Evolutionary conservation across 2,797 vertebrate species (phyloP).

Genomic region (Takifugu ocellatus): DNA sequence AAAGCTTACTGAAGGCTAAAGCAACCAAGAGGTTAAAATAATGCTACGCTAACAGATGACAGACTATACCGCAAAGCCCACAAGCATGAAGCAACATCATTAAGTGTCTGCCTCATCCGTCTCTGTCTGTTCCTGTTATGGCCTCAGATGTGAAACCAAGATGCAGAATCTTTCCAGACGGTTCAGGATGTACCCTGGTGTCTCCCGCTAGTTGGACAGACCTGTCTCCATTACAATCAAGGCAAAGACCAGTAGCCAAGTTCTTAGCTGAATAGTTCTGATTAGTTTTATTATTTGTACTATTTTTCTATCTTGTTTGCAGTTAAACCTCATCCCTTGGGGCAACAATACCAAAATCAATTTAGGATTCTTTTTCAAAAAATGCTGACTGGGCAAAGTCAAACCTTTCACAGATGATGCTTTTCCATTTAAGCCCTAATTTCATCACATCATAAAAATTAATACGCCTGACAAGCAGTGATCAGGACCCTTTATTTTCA

Average conservation of each 20-base stretch:
- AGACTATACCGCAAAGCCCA: background rate
- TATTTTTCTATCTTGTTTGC: too few species aligned
- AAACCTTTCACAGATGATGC: conserved; percentile 7
- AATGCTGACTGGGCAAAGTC: conserved; percentile 25
- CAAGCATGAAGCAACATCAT: background rate
- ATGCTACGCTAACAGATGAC: background rate
- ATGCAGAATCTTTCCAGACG: too few species aligned
- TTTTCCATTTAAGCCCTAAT: conserved; percentile 30
- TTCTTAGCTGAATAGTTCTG: too few species aligned
- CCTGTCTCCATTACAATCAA: too few species aligned
- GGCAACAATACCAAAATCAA: too few species aligned
- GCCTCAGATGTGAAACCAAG: background rate
- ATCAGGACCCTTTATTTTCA: conserved; percentile 52
- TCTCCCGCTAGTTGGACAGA: too few species aligned
- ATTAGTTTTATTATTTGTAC: too few species aligned
- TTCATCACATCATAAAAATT: conserved; percentile 49
- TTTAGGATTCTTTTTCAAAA: too few species aligned
- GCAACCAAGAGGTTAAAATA: background rate
- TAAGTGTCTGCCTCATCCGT: background rate
- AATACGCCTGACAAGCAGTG: conserved; percentile 31
- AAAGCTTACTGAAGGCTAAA: too few species aligned
- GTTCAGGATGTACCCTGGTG: too few species aligned
- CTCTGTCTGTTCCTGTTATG: background rate
- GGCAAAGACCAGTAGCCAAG: too few species aligned
- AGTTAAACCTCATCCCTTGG: too few species aligned